These are phyloP conservation scores for Panopea generosa DNA, from an alignment of 2,888 invertebrate genomes.

Conservation along the genomic window DNA sequence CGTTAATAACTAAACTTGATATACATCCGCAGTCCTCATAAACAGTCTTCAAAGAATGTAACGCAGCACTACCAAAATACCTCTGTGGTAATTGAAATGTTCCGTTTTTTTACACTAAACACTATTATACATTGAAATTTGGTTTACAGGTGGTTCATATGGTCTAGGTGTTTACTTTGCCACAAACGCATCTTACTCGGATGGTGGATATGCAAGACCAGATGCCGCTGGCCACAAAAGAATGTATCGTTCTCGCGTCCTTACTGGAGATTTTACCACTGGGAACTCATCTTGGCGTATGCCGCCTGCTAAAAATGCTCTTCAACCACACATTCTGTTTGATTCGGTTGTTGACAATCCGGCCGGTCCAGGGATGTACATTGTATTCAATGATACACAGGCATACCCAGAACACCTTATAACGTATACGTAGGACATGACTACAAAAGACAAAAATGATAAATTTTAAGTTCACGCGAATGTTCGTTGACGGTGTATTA, in stretches of 20 bases:
- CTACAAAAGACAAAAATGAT: too few relatives aligned
- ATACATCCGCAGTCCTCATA: too few relatives aligned
- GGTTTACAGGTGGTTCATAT: conserved; percentile 63
- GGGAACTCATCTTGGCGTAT: conserved; percentile 61
- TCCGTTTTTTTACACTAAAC: too few relatives aligned
- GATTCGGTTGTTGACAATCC: conserved; percentile 71
- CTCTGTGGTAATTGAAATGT: too few relatives aligned
- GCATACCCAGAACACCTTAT: conserved; percentile 77
- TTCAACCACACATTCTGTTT: conserved; percentile 38
- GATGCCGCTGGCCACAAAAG: conserved; percentile 58
- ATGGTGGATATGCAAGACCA: conserved; percentile 56
- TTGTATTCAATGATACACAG: conserved; percentile 76
- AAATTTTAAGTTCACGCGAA: too few relatives aligned
- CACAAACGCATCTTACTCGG: conserved; percentile 67
- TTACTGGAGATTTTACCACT: conserved; percentile 65
- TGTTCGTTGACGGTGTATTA: too few relatives aligned
- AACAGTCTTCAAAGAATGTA: too few relatives aligned
- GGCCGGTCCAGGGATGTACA: conserved; percentile 66
- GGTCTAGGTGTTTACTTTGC: conserved; percentile 81
- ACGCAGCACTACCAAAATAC: too few relatives aligned
- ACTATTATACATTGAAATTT: too few relatives aligned
- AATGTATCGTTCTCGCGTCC: conserved; percentile 71
- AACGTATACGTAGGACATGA: conserved; percentile 60
- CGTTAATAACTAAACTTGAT: too few relatives aligned
- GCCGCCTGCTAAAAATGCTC: conserved; percentile 47